A percentile compares a stretch with the other conserved stretches of the same genome.
Evolutionary conservation across 2,113 vertebrate genomes (phyloP).

Genomic region (Rhegmatorhina hoffmannsi): DNA sequence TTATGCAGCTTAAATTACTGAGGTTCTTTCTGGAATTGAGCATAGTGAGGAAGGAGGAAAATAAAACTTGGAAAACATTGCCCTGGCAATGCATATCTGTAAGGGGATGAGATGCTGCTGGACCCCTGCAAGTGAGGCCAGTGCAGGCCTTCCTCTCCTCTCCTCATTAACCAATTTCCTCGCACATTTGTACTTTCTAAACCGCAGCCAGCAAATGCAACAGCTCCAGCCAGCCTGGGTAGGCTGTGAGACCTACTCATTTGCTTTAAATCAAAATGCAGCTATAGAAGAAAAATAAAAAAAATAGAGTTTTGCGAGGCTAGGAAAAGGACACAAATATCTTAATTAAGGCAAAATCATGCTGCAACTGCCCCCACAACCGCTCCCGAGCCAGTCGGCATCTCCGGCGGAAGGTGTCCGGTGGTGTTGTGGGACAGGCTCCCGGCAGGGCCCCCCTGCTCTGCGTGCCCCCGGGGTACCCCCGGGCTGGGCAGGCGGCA

Average conservation of each 20-base stretch:
- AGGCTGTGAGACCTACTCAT: slow-evolving; percentile 18
- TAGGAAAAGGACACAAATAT: slow-evolving; percentile 56
- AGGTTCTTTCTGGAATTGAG: not conserved
- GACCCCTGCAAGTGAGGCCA: not conserved
- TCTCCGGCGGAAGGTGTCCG: not conserved
- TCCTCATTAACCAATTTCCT: slow-evolving; percentile 67
- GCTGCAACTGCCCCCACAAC: rapidly evolving
- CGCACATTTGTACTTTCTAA: slow-evolving; percentile 62
- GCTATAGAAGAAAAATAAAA: not conserved
- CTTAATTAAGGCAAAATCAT: slow-evolving; percentile 57
- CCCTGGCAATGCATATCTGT: not conserved
- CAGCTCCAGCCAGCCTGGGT: slow-evolving; percentile 40
- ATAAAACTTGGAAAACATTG: not conserved
- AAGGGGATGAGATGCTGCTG: slow-evolving; percentile 47
- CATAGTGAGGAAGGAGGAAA: not conserved
- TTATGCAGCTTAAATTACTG: not conserved
- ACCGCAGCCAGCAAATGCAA: slow-evolving; percentile 25
- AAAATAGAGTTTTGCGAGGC: not conserved
- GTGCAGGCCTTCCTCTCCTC: not conserved
- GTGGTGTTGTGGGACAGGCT: not conserved
- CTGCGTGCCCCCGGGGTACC: not conserved
- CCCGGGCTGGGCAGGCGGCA: not conserved
- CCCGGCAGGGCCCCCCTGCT: not conserved
- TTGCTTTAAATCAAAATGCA: slow-evolving; percentile 47
- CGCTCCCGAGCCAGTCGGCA: not conserved